Percentiles rank a stretch among this genome's conserved stretches.
phyloP scores from a whole-genome alignment of 2,113 vertebrate genomes.

The Spermophilus dauricus region DNA sequence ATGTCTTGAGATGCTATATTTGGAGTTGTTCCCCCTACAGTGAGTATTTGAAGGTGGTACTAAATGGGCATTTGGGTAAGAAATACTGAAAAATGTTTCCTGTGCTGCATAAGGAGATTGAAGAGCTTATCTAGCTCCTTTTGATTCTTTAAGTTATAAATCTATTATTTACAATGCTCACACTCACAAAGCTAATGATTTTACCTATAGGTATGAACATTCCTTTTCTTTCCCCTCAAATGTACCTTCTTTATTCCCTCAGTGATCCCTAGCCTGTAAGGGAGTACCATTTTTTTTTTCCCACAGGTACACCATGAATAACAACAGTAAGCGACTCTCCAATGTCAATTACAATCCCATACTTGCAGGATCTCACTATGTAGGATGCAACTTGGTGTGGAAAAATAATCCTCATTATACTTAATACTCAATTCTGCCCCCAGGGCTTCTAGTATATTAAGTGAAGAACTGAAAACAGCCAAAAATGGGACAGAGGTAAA shows the following conservation, averaged over 20 bases:
- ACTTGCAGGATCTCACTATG: not conserved
- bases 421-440: not conserved
- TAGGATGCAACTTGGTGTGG: not conserved
- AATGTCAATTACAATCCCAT: not conserved
- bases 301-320: not conserved
- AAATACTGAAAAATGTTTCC: not conserved
- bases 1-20: not conserved
- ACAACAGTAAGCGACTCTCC: not conserved
- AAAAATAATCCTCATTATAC: slow-evolving; percentile 1
- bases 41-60: not conserved
- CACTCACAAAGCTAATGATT: not conserved
- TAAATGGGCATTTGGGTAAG: not conserved
- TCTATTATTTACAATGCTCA: not conserved
- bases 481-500: not conserved
- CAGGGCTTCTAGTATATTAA: not conserved
- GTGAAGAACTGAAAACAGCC: not conserved
- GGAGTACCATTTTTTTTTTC: no score
- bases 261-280: not conserved
- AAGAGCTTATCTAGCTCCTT: not conserved
- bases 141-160: not conserved
- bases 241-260: not conserved
- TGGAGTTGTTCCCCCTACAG: not conserved
- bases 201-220: not conserved
- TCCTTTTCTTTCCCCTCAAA: not conserved
- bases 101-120: not conserved